These are phyloP conservation scores for Pammene aurita DNA, from an alignment of 2,888 invertebrate species.

Conservation along the genomic window DNA sequence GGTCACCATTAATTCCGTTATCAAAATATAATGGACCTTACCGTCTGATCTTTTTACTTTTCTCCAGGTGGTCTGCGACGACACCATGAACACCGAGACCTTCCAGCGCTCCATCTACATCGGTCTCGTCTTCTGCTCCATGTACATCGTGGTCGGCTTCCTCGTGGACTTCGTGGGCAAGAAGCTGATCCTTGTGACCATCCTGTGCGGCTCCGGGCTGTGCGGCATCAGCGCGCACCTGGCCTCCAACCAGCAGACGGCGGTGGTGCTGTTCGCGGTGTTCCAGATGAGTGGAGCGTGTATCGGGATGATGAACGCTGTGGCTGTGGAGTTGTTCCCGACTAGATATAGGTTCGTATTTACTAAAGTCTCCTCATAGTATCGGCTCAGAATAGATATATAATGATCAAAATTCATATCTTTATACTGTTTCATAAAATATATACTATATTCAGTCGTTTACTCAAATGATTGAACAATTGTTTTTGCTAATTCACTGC, in stretches of 20 bases:
- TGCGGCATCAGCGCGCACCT: constrained; percentile 85
- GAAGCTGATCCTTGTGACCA: constrained; percentile 79
- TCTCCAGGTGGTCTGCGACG: constrained; percentile 69
- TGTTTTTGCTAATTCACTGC: no score
- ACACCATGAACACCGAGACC: constrained; percentile 83
- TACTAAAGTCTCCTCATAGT: no score
- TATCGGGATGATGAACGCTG: constrained; percentile 82
- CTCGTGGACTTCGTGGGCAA: constrained; percentile 81
- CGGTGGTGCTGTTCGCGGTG: constrained; percentile 83
- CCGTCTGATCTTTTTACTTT: neutral
- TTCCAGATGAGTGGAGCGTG: constrained; percentile 83
- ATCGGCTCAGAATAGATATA: no score
- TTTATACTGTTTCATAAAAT: no score
- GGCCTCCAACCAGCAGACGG: constrained; percentile 80
- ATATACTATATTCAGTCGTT: no score
- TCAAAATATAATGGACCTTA: no score
- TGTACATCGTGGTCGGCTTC: constrained; percentile 86
- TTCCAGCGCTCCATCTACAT: constrained; percentile 87
- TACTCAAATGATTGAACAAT: no score
- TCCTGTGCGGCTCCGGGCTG: constrained; percentile 78
- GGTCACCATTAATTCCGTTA: no score
- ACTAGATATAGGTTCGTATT: constrained; percentile 75
- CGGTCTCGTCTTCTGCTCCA: constrained; percentile 85
- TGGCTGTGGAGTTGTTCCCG: constrained; percentile 83
- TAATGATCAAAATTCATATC: no score